Evolutionary conservation across 2,113 vertebrate species (phyloP).

Genomic region (Melanerpes aurifrons): DNA sequence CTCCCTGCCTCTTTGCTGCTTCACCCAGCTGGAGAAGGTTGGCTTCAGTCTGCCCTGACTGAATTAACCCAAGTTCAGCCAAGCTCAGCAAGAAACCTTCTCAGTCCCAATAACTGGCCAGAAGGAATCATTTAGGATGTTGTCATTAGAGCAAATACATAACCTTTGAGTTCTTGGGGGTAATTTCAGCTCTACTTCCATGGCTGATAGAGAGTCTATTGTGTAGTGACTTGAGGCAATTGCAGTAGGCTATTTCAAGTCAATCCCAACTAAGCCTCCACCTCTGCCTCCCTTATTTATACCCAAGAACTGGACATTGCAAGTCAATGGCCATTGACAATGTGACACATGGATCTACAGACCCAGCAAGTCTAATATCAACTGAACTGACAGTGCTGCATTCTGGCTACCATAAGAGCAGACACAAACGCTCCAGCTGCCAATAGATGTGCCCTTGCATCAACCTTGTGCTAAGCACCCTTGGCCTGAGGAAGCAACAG

Average conservation of each 20-base stretch:
- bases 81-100: not conserved
- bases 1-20: not conserved
- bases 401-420: not conserved
- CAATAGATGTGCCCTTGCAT: not conserved
- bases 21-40: slow-evolving; percentile 43
- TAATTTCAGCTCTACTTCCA: not conserved
- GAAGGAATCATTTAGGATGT: not conserved
- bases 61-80: slow-evolving; percentile 22
- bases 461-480: not conserved
- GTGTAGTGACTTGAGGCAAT: not conserved
- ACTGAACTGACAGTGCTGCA: not conserved
- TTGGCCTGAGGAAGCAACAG: not conserved
- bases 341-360: slow-evolving; percentile 24
- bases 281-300: slow-evolving; percentile 5
- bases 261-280: not conserved
- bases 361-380: not conserved
- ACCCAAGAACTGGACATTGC: not conserved
- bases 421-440: slow-evolving; percentile 5
- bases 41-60: slow-evolving; percentile 13
- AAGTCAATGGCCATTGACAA: slow-evolving; percentile 42
- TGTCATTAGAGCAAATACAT: not conserved
- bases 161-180: not conserved
- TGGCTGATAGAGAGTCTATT: not conserved
- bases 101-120: not conserved
- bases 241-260: not conserved